A percentile compares a stretch with the other conserved stretches of the same genome.
Conservation (phyloP, 2,888 invertebrate species). For the Megamerina dolium region DNA sequence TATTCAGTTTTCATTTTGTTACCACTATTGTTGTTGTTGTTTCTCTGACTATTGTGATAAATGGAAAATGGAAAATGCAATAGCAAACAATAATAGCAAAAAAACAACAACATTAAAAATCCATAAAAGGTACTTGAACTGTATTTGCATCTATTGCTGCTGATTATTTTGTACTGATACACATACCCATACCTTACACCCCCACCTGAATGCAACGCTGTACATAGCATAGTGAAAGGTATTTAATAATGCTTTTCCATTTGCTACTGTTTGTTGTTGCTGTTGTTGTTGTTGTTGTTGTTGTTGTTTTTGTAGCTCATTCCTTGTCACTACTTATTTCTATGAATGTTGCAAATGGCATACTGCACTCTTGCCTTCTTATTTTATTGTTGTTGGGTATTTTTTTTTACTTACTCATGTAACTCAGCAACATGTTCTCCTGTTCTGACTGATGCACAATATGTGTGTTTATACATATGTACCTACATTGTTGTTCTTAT, state of each 20-base stretch:
- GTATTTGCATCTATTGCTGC: constrained; percentile 5
- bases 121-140: constrained; percentile 20
- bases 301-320: too few relatives aligned
- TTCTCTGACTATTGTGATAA: constrained; percentile 1
- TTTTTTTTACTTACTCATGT: not conserved
- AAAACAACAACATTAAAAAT: too few relatives aligned
- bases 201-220: too few relatives aligned
- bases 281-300: not conserved
- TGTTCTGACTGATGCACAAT: too few relatives aligned
- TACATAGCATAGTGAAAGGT: too few relatives aligned
- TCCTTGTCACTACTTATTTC: not conserved
- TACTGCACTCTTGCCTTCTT: constrained; percentile 6
- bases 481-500: too few relatives aligned
- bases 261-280: not conserved
- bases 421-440: too few relatives aligned
- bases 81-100: too few relatives aligned
- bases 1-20: not conserved
- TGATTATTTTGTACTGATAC: too few relatives aligned
- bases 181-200: too few relatives aligned
- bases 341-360: constrained; percentile 4
- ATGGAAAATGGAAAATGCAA: not conserved
- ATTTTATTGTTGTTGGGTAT: not conserved
- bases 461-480: too few relatives aligned
- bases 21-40: constrained; percentile 1
- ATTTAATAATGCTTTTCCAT: too few relatives aligned